These are phyloP conservation scores for Diplosoma virens DNA, from an alignment of 23 tunicate species.

Conservation along the genomic window DNA sequence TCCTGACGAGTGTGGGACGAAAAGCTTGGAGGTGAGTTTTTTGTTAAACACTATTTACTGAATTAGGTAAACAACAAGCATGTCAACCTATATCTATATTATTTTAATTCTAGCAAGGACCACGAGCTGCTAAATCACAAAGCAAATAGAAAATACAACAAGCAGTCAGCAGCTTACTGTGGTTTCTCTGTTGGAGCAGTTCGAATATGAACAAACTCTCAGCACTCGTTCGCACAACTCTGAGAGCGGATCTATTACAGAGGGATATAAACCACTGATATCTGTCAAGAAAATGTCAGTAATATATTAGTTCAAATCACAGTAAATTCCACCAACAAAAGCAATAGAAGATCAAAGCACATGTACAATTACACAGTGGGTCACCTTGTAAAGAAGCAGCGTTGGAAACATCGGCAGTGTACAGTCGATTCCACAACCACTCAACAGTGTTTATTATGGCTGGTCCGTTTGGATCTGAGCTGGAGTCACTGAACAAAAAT, in stretches of 20 bases:
- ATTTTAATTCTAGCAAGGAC: too few relatives aligned
- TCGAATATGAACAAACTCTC: slow-evolving; percentile 59
- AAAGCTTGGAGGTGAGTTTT: too few relatives aligned
- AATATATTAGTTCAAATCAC: not conserved
- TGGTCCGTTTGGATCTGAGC: slow-evolving; percentile 49
- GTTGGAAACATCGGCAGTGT: not conserved
- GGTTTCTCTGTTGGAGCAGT: slow-evolving; percentile 46
- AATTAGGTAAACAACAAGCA: too few relatives aligned
- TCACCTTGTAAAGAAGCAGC: not conserved
- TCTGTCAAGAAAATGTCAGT: not conserved
- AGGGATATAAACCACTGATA: slow-evolving; percentile 25
- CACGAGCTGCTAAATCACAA: not conserved
- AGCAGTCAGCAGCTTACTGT: slow-evolving; percentile 15
- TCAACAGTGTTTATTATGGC: slow-evolving; percentile 65
- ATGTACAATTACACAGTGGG: not conserved
- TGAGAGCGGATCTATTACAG: slow-evolving; percentile 72
- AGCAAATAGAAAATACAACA: not conserved
- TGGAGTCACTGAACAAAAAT: not conserved
- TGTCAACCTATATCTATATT: too few relatives aligned
- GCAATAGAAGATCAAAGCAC: too few relatives aligned
- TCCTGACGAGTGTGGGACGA: too few relatives aligned
- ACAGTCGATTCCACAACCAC: slow-evolving; percentile 68
- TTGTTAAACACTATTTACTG: too few relatives aligned
- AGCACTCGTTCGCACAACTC: slow-evolving; percentile 83
- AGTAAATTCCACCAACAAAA: not conserved